Base-by-base conservation (phyloP, 2,113 vertebrate genomes). In the Spilogale gracilis region DNA sequence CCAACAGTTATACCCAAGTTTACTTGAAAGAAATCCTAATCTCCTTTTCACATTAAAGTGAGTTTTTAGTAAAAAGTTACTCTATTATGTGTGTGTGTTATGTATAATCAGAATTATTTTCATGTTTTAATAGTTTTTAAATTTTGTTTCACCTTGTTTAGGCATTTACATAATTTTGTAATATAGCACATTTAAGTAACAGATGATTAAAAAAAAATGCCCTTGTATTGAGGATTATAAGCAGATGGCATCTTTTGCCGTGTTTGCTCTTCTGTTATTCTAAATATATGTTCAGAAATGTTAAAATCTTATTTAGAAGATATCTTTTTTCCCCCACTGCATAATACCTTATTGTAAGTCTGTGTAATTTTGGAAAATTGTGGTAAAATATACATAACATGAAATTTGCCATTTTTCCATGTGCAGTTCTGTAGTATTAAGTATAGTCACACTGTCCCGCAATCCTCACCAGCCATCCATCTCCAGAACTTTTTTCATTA, bases 31-130 rank as follows among this genome's bases (percentile, higher is more conserved):
- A 99, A 99, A 99, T 98, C 99, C 99, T 92, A 99, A 99, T 99
- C 99, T 99, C 83, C 99, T 99, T 98, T 99, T 99, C 98, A 99
- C 99, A 99, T 99, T 99, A 98, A 99, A 99, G 99, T 99, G 98
- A 99, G 99, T 98, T 61, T 97, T 25, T 61, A 98, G 96, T 97
- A 97, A 97, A 96, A 96, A 97, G 95, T 96, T 95, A 74, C 45
- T 95, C 81, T 88, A 95, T 97, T 94, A 95, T 79, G 14, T 98
- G 85, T 96, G 85, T 97, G 85, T 97, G 82, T 93, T 80, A 96
- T 89, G 54, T 79, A 82, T 96, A 95, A 93, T 69, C 91, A 81
- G 96, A 98, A 67, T 97, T 89, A 96, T 95, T 97, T 98, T 98
- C 58, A 93, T 98, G 95, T 91, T 97, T 89, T 97, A 6, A 94